Evolutionary conservation across 2,113 vertebrate genomes (phyloP).

Genomic region (Fregata magnificens): DNA sequence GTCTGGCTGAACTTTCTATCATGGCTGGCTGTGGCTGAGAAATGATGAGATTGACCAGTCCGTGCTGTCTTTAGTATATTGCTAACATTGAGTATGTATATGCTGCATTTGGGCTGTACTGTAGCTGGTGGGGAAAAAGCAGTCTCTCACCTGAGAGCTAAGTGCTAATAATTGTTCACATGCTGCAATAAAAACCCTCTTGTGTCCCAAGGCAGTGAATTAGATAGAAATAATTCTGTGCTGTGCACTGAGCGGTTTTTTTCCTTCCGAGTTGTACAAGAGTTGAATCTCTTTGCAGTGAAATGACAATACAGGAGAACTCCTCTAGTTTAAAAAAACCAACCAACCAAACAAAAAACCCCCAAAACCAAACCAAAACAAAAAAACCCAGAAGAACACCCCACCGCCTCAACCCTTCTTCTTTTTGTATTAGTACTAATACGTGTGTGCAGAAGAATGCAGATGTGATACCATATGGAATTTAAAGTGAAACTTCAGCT

Average conservation of each 20-base stretch:
- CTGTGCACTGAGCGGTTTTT: background rate
- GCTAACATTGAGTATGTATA: rapidly evolving
- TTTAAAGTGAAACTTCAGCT: background rate
- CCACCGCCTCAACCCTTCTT: background rate
- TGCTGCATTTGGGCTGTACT: background rate
- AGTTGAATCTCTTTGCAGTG: background rate
- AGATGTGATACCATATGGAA: background rate
- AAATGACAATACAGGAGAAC: background rate
- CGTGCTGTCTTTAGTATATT: background rate
- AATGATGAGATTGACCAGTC: background rate
- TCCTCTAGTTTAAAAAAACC: background rate
- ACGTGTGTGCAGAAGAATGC: background rate
- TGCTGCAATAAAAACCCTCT: background rate
- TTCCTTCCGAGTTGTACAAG: background rate
- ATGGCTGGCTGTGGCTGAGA: background rate
- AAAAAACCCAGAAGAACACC: background rate
- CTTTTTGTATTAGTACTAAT: background rate
- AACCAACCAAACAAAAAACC: background rate
- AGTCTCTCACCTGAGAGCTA: background rate
- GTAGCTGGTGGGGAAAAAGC: background rate
- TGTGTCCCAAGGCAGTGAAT: background rate
- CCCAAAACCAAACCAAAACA: background rate
- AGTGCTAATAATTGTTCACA: background rate
- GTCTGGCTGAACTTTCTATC: background rate
- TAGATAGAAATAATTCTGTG: background rate